Evolutionary conservation across 1,140 invertebrate genomes (phyloP).

Genomic region (Bursaphelenchus mucronatus): DNA sequence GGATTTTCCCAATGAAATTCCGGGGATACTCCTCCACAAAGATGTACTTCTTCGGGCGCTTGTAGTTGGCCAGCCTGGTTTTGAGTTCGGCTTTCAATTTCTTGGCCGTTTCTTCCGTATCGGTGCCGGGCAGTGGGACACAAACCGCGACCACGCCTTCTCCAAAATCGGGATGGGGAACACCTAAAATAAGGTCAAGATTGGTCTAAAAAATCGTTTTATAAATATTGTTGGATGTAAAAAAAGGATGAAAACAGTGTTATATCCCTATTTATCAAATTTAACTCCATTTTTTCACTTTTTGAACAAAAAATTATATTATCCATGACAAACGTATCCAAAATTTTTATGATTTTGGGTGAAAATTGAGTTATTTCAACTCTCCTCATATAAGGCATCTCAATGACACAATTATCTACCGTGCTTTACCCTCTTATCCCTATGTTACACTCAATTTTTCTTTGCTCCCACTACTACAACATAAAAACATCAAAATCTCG

Average conservation of each 20-base stretch:
- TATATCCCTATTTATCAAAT: too few relatives aligned
- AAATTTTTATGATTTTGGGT: too few relatives aligned
- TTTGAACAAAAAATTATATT: too few relatives aligned
- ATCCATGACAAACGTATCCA: too few relatives aligned
- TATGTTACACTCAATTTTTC: too few relatives aligned
- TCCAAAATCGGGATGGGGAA: slow-evolving; percentile 57
- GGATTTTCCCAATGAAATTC: slow-evolving; percentile 57
- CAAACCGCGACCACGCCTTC: slow-evolving; percentile 57
- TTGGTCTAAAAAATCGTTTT: neutral
- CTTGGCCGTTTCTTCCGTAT: slow-evolving; percentile 25
- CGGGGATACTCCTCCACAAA: slow-evolving; percentile 50
- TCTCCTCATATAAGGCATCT: too few relatives aligned
- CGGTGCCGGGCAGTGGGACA: slow-evolving; percentile 15
- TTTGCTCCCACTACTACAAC: slow-evolving; percentile 10
- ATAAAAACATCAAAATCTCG: neutral
- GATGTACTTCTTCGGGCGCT: slow-evolving; percentile 50
- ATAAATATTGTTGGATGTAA: too few relatives aligned
- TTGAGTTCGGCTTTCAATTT: slow-evolving; percentile 33
- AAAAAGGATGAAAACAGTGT: too few relatives aligned
- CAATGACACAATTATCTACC: too few relatives aligned
- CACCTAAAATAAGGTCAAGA: slow-evolving; percentile 18
- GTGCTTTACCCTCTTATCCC: too few relatives aligned
- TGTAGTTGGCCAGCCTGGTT: slow-evolving; percentile 43
- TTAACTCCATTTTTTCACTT: too few relatives aligned
- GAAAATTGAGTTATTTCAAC: too few relatives aligned